Percentiles rank a stretch among this genome's conserved stretches.
These are phyloP conservation scores for Lumbricus terrestris DNA, from an alignment of 2,888 invertebrate genomes.

Conservation along the genomic window DNA sequence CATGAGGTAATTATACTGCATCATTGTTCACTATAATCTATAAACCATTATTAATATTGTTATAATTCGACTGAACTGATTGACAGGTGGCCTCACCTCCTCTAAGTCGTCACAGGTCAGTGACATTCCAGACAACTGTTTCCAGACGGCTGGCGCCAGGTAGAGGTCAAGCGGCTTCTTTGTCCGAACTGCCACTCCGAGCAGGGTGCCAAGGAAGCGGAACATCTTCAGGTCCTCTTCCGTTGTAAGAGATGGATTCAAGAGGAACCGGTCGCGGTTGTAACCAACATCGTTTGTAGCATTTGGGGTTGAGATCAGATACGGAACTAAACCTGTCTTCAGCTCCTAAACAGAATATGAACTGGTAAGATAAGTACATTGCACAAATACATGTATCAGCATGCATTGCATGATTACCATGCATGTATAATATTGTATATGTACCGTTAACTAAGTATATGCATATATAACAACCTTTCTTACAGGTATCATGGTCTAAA, in stretches of 20 bases:
- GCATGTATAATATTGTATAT: not conserved
- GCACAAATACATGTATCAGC: not conserved
- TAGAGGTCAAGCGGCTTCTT: constrained; percentile 69
- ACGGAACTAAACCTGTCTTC: constrained; percentile 65
- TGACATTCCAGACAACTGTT: constrained; percentile 66
- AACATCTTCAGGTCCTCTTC: constrained; percentile 65
- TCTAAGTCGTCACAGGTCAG: constrained; percentile 67
- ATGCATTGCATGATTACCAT: too few species aligned
- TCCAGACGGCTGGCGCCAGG: constrained; percentile 67
- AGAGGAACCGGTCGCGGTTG: constrained; percentile 66
- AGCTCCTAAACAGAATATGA: constrained; percentile 65
- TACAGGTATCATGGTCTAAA: too few species aligned
- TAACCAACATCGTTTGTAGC: constrained; percentile 67
- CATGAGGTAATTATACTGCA: too few species aligned
- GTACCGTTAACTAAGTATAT: too few species aligned
- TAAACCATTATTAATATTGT: too few species aligned
- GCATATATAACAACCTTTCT: too few species aligned
- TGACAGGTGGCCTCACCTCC: constrained; percentile 59
- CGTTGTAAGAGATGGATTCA: constrained; percentile 66
- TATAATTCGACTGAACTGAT: too few species aligned
- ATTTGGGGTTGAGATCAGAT: constrained; percentile 68
- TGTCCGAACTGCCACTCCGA: constrained; percentile 70
- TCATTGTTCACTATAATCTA: too few species aligned
- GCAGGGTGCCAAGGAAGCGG: constrained; percentile 68
- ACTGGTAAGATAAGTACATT: not conserved